phyloP scores from a whole-genome alignment of 2,113 vertebrate genomes.

The Agapornis roseicollis region DNA sequence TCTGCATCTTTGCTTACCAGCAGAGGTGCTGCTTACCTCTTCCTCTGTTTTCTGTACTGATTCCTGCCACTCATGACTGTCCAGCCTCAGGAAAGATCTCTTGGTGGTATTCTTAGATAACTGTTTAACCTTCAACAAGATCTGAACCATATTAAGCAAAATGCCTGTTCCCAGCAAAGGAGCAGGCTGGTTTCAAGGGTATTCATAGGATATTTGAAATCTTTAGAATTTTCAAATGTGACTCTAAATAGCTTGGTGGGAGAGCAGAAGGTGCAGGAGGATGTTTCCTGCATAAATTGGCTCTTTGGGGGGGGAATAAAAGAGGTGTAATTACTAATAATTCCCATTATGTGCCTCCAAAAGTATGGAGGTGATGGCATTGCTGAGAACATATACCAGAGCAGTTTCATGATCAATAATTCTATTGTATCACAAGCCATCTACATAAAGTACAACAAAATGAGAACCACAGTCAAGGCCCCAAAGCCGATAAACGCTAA shows the following conservation, averaged over 20 bases:
- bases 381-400: not conserved
- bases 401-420: not conserved
- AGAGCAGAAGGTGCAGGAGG: not conserved
- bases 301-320: rapidly evolving
- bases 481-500: not conserved
- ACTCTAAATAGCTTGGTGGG: not conserved
- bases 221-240: not conserved
- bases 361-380: not conserved
- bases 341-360: not conserved
- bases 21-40: not conserved
- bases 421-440: not conserved
- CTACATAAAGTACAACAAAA: not conserved
- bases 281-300: not conserved
- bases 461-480: not conserved
- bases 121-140: not conserved
- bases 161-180: not conserved
- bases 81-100: not conserved
- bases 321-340: not conserved
- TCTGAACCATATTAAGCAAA: not conserved
- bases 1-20: not conserved
- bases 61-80: not conserved
- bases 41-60: not conserved
- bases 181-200: not conserved
- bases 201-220: not conserved
- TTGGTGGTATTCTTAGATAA: not conserved